Evolutionary conservation across 2,113 vertebrate genomes (phyloP), one percentile per base, ranked within the genome.

Genomic region (Indicator maculatus): DNA sequence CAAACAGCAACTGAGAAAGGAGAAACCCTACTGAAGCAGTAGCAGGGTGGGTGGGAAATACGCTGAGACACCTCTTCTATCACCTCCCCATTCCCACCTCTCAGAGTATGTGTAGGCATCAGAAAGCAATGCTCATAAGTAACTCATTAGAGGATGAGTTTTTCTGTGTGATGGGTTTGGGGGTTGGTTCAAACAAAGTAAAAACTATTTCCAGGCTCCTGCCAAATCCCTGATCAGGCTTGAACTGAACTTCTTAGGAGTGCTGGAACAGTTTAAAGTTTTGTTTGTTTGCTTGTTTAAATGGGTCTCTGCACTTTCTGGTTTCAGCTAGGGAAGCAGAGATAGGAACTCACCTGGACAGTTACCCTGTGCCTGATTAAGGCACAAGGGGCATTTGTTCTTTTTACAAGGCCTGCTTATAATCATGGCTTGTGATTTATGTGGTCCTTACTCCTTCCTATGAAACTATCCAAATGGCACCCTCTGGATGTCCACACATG

Each of bases 161-260:
- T 88, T 76, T 52, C 63, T 77, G 26, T 71, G 64, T 75, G 72
- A 72, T 36, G 39, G 66, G 86, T 89, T 94, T 65, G 21, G 5
- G 71, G n/a, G 27, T 33, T 85, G 64, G 27, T 91, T 93, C 71
- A 91, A 93, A 73, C 53, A 74, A 88, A 93, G 59, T 36, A 88
- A 90, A 95, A 94, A 23, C 61, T 75, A 82, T 88, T 86, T 30
- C 21, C 76, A 78, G 33, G 23, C n/a, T 81, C 82, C 63, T 95
- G 76, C 73, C 65, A 86, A 92, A 36, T 55, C 47, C 19, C 76
- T 33, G 58, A 61, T 86, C 82, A 75, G 69, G 53, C 79, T 84
- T 74, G 69, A 88, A 50, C 14, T 12, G 33, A 94, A 72, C 58
- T 45, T 86, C 83, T 84, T 61, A 63, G 30, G n/a, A 55, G 18